Base-by-base conservation (phyloP, 2,888 invertebrate species). In the Eubasilissa splendida region DNA sequence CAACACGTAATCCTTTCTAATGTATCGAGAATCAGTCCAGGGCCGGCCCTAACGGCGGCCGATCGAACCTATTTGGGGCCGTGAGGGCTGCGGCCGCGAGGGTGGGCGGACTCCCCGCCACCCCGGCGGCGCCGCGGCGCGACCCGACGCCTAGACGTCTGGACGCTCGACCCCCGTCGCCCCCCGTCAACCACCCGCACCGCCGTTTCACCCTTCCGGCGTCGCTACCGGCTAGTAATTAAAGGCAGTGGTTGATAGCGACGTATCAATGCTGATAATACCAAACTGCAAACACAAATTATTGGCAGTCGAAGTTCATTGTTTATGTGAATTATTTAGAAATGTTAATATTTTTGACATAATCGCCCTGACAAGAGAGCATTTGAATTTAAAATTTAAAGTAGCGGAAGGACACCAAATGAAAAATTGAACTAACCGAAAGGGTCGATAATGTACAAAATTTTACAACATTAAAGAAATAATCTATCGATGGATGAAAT, bases 71-170 rank as follows among this genome's bases (percentile, higher is more conserved):
- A 56, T 56, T 54, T 56, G 42, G 42, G 42, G 7, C 7, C 4
- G 42, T 22, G 56, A 71, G 71, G 56, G 11, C 42, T 71, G 71
- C 56, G 31, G 42, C 54, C 12, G 71, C 54, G 54, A 31, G 54
- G 33, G 54, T 22, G 54, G 53, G 33, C 9, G 66, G 22, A 2
- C 12, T 56, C 10, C 22, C 22, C 33, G 71, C 50, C 71, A 10
- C 12, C 53, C n/a, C 63, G 52, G 70, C 11, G 59, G 54, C 63
- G 70, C 70, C 77, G 65, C 65, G 79, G 73, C 73, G 73, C 79
- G 79, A 54, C 79, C 11, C 73, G 73, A 54, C 79, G 79, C 79
- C 79, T 22, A 79, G 79, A 79, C 79, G 79, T 79, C 79, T 79
- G 73, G 63, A 59, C 75, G 11, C 75, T 22, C 60, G 8, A 7